These are phyloP conservation scores for Choristoneura fumiferana DNA, from an alignment of 1,140 invertebrate genomes.

Conservation along the genomic window DNA sequence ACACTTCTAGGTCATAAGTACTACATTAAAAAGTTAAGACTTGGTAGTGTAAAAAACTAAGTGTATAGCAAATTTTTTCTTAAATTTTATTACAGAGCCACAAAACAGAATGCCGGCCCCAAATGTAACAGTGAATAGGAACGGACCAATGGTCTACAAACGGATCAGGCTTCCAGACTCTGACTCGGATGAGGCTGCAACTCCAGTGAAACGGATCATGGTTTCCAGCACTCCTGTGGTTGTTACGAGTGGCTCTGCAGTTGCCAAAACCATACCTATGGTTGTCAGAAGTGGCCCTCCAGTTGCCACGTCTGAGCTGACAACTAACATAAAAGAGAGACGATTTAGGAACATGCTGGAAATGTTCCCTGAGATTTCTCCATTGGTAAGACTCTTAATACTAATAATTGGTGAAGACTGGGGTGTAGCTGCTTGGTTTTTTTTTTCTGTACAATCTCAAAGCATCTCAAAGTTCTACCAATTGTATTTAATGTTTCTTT, in stretches of 20 bases:
- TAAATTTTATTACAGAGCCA: constrained; percentile 38
- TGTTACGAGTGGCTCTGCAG: neutral
- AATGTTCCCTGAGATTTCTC: constrained; percentile 74
- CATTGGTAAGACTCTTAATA: constrained; percentile 46
- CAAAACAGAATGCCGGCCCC: constrained; percentile 57
- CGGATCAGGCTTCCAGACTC: constrained; percentile 65
- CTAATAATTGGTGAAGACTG: too few relatives aligned
- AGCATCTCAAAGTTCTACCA: too few relatives aligned
- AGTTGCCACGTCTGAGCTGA: constrained; percentile 34
- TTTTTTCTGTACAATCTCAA: too few relatives aligned
- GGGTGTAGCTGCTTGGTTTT: too few relatives aligned
- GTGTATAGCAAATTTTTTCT: too few relatives aligned
- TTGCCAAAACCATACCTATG: too few relatives aligned
- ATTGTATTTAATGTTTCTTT: too few relatives aligned
- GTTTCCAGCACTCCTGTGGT: neutral
- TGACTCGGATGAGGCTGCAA: constrained; percentile 62
- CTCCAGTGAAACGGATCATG: constrained; percentile 56
- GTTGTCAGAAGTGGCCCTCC: constrained; percentile 16
- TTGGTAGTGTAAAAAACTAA: too few relatives aligned
- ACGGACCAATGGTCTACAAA: constrained; percentile 59
- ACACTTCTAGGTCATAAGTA: too few relatives aligned
- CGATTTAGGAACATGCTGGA: constrained; percentile 72
- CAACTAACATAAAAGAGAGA: constrained; percentile 63
- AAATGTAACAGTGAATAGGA: constrained; percentile 34
- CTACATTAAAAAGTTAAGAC: too few relatives aligned